Evolutionary conservation across 2,888 invertebrate genomes (phyloP).

Genomic region (Oscheius sp.): DNA sequence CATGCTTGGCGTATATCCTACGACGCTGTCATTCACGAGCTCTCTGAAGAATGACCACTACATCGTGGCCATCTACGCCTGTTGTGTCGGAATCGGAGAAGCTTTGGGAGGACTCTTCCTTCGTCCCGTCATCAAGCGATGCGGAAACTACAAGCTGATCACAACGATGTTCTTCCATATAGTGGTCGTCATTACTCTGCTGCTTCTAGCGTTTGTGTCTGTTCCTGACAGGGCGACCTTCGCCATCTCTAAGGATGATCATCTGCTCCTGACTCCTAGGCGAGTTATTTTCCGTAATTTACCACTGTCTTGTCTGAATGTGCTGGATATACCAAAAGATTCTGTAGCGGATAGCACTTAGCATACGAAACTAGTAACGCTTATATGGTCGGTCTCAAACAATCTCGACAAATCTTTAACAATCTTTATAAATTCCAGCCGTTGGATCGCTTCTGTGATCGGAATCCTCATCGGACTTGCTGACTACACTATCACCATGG

Average conservation of each 20-base stretch:
- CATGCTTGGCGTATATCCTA: conserved; percentile 52
- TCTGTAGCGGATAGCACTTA: background rate
- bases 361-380: background rate
- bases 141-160: conserved; percentile 48
- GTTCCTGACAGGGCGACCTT: conserved; percentile 49
- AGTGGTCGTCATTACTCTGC: conserved; percentile 26
- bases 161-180: conserved; percentile 45
- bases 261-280: conserved; percentile 16
- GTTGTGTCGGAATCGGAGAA: conserved; percentile 40
- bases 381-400: too few species aligned
- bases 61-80: conserved; percentile 45
- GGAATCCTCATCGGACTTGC: conserved; percentile 56
- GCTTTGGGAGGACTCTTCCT: conserved; percentile 30
- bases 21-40: conserved; percentile 47
- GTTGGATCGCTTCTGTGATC: conserved; percentile 42
- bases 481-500: conserved; percentile 56
- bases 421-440: conserved; percentile 41
- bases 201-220: conserved; percentile 39
- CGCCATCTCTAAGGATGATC: conserved; percentile 32
- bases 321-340: too few species aligned
- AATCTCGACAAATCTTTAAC: too few species aligned
- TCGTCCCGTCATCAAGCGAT: conserved; percentile 42
- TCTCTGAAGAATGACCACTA: conserved; percentile 46
- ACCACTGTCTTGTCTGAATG: background rate
- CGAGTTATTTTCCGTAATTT: background rate